Percentiles rank a stretch among this genome's conserved stretches.
Evolutionary conservation across 2,113 vertebrate species (phyloP).

Genomic region (Phocoena phocoena): DNA sequence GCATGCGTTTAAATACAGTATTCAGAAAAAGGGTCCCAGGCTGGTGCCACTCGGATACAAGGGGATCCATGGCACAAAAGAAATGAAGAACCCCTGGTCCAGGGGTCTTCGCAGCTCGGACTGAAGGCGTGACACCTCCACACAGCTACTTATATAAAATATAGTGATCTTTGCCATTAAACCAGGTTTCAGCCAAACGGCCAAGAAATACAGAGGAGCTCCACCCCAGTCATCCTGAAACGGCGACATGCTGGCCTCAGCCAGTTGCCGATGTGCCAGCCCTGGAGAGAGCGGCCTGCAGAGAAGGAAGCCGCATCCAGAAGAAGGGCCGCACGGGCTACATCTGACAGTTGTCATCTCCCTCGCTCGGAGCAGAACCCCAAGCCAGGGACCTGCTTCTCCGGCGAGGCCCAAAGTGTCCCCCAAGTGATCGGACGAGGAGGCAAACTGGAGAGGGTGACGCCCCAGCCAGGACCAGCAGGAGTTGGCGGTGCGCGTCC

Average conservation of each 20-base stretch:
- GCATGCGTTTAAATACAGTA: neutral
- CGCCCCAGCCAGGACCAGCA: neutral
- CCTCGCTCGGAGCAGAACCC: fast-evolving
- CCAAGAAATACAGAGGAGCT: neutral
- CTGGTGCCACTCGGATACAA: fast-evolving
- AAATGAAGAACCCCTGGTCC: neutral
- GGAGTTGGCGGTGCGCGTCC: neutral
- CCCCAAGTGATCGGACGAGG: neutral
- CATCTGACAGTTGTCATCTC: neutral
- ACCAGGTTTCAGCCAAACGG: neutral
- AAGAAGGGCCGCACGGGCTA: neutral
- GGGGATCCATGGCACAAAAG: neutral
- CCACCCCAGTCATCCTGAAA: neutral
- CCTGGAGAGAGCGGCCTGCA: neutral
- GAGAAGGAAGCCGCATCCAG: fast-evolving
- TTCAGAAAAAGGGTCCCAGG: neutral
- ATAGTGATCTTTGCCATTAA: neutral
- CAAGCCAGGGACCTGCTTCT: neutral
- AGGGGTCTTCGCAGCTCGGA: neutral
- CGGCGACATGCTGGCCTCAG: fast-evolving
- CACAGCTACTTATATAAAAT: neutral
- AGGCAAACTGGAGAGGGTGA: fast-evolving
- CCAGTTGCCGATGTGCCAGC: fast-evolving
- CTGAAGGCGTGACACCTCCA: neutral
- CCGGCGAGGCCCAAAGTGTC: neutral